phyloP scores from a whole-genome alignment of 1,140 invertebrate genomes.

The Drosophila mauritiana region DNA sequence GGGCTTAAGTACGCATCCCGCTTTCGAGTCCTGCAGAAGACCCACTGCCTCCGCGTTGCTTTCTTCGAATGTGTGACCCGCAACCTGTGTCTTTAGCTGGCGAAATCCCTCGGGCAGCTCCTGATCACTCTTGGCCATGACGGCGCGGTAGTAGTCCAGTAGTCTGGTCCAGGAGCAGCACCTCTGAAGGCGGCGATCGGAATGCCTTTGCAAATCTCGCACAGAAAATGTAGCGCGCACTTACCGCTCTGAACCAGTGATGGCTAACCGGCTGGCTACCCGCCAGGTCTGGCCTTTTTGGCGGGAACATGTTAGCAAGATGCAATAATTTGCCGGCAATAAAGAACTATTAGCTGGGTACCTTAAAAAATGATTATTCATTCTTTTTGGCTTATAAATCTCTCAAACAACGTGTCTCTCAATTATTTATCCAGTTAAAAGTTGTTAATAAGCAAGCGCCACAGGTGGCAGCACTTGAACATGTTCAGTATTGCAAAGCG shows the following conservation, averaged over 20 bases:
- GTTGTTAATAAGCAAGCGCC: background rate
- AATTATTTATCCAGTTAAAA: too few relatives aligned
- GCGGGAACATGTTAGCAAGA: background rate
- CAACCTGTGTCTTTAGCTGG: slow-evolving; percentile 88
- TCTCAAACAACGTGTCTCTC: too few relatives aligned
- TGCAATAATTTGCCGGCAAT: background rate
- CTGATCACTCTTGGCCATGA: slow-evolving; percentile 65
- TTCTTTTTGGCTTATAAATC: too few relatives aligned
- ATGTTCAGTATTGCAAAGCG: background rate
- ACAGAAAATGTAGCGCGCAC: slow-evolving; percentile 24
- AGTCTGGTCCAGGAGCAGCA: slow-evolving; percentile 16
- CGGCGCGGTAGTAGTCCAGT: slow-evolving; percentile 9
- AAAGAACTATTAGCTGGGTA: too few relatives aligned
- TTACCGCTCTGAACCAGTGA: slow-evolving; percentile 6
- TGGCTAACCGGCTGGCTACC: background rate
- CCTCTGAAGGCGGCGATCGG: slow-evolving; percentile 21
- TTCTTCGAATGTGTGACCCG: slow-evolving; percentile 88
- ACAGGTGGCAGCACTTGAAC: slow-evolving; percentile 9
- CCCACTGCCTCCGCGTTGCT: slow-evolving; percentile 85
- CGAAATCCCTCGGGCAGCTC: slow-evolving; percentile 63
- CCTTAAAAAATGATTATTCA: too few relatives aligned
- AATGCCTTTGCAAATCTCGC: slow-evolving; percentile 27
- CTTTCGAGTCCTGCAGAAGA: slow-evolving; percentile 51
- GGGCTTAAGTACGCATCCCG: slow-evolving; percentile 88
- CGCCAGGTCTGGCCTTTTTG: background rate